Conservation (phyloP, 1,140 invertebrate genomes). For the Carcinoscorpius rotundicauda region DNA sequence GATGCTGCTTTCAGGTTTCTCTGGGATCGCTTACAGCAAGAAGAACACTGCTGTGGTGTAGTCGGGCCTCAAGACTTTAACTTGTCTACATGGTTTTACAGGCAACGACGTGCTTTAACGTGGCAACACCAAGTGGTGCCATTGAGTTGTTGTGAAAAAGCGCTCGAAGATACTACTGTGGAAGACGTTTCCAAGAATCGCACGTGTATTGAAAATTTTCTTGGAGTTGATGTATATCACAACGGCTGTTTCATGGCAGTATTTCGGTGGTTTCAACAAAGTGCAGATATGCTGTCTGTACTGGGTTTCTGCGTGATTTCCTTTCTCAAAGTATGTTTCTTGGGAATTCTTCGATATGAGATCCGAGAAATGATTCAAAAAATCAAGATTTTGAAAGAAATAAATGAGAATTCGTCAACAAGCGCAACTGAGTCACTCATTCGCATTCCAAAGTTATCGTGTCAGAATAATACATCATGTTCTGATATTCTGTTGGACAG, state of each 20-base stretch:
- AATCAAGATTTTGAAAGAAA: conserved; percentile 46
- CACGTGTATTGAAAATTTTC: conserved; percentile 14
- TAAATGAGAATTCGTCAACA: conserved; percentile 26
- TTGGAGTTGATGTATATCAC: conserved; percentile 9
- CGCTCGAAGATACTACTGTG: background rate
- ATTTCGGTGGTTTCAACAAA: conserved; percentile 56
- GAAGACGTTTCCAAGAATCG: conserved; percentile 8
- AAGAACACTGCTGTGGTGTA: conserved; percentile 65
- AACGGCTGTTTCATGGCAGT: conserved; percentile 54
- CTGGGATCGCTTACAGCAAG: conserved; percentile 64
- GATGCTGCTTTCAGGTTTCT: conserved; percentile 49
- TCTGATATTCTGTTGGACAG: too few relatives aligned
- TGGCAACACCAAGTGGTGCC: conserved; percentile 19
- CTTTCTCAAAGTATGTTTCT: conserved; percentile 77
- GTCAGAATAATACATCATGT: too few relatives aligned
- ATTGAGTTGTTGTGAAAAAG: conserved; percentile 18
- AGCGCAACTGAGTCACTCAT: too few relatives aligned
- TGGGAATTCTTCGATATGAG: conserved; percentile 69
- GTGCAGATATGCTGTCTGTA: conserved; percentile 66
- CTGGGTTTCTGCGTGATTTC: conserved; percentile 78
- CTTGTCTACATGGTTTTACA: conserved; percentile 19
- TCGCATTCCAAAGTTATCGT: too few relatives aligned
- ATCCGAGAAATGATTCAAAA: conserved; percentile 84
- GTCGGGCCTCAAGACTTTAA: conserved; percentile 51
- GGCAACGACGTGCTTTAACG: conserved; percentile 1